Conservation (phyloP, 2,797 vertebrate genomes). For the Botia almorhae region DNA sequence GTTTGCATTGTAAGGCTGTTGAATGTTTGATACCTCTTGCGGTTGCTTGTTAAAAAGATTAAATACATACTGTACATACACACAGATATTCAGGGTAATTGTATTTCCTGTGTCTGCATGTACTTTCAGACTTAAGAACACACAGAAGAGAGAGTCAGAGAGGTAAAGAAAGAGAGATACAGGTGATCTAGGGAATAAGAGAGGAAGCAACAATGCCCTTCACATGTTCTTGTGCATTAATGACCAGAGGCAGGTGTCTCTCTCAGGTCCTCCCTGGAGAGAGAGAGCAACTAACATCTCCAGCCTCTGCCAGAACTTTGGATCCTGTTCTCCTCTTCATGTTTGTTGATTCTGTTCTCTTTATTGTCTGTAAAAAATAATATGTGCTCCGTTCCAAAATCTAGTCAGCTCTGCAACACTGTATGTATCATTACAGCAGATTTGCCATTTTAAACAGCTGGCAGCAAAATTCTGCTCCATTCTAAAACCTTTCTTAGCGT, state of each 20-base stretch:
- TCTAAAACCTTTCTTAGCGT: too few relatives aligned
- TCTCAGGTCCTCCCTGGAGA: background rate
- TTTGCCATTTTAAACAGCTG: too few relatives aligned
- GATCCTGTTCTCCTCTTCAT: background rate
- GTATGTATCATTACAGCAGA: too few relatives aligned
- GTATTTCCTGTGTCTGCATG: too few relatives aligned
- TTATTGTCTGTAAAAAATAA: background rate
- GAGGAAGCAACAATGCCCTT: constrained; percentile 73
- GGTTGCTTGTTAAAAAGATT: background rate
- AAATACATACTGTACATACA: background rate
- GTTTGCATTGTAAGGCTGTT: too few relatives aligned
- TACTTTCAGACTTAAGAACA: background rate
- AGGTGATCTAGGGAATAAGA: constrained; percentile 53
- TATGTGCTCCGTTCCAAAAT: background rate
- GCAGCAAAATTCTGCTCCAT: too few relatives aligned
- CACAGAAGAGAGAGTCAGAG: background rate
- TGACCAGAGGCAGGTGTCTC: constrained; percentile 73
- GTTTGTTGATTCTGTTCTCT: background rate
- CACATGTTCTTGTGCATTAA: constrained; percentile 68
- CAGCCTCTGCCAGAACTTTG: background rate
- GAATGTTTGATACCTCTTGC: background rate
- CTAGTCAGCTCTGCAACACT: background rate
- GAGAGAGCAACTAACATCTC: background rate
- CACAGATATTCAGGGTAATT: background rate
- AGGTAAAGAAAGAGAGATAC: constrained; percentile 44